Evolutionary conservation across 2,888 invertebrate species (phyloP), one percentile per base, ranked within the genome.

Genomic region (Limenitis camilla): DNA sequence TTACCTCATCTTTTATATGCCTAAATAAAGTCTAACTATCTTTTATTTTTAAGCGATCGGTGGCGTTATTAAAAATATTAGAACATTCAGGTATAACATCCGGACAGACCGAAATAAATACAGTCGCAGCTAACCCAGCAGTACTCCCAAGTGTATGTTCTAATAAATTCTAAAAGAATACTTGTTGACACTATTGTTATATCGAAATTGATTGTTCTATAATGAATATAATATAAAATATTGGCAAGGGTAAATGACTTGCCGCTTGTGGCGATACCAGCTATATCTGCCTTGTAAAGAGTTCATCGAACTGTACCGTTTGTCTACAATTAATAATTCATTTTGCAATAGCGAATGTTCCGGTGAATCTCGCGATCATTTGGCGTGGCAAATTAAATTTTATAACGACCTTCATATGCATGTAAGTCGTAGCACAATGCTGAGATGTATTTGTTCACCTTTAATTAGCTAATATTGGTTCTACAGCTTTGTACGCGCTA

Each of bases 311-410:
- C 84, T 72, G 55, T 67, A 68, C 68, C 67, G 72, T 72, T 77
- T 73, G 73, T 76, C 72, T 78, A 74, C 72, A 77, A 80, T 82
- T 81, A 79, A 81, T 79, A 81, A 81, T 82, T 82, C 76, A 79
- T 76, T 67, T 66, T 67, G 69, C 60, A 61, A 58, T 72, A 74
- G 50, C 49, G 49, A 52, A 43, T 44, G 54, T 52, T 56, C 49
- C 50, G 53, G 50, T 35, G 49, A 42, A 53, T 40, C 47, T 40
- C 32, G 43, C 47, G 46, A 50, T 53, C 43, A 47, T 47, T 52
- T 38, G 9, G 46, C 43, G 41, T 52, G 30, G 8, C 35, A 52
- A 54, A 42, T 45, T 53, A 38, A 32, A 47, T 31, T 35, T 41
- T 32, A 40, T 40, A 35, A 47, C 27, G 40, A 40, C 40, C 47